Base-by-base conservation (phyloP, 35 echinoderm and acorn worm genomes). In the Lytechinus variegatus region DNA sequence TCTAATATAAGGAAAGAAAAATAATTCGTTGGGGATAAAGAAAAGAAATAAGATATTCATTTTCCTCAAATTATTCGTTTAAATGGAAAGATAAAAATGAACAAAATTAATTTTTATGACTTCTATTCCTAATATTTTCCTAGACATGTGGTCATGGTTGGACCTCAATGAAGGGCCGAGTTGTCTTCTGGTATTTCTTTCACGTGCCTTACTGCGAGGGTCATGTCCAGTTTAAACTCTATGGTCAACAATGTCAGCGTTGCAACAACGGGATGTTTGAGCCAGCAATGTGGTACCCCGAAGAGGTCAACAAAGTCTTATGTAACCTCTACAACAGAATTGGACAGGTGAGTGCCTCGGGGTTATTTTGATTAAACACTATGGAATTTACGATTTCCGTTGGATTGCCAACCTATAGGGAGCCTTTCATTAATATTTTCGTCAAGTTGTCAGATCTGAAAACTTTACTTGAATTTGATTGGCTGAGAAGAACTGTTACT, bases 121-220 rank as follows among this genome's bases (percentile, higher is more conserved):
- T 79, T 79, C 3, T 79, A 79, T 90, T 33, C 87, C 33, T 44
- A 2, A 44, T 44, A 14, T 90, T 27, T 54, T 87, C 86, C 53
- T 72, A 99, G 98, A 96, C 94, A 3, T 99, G 98, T 89, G 98
- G 98, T 29, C 98, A 99, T 79, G 98, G 97, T 21, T 99, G 98
- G 98, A 99, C 98, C 1, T 99, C 98, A 0, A 99, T 99, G 98
- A 99, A 99, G 91, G 98, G 98, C 24, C 96, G 98, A 6, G 97
- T 99, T 0, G 97, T 99, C 28, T 99, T 99, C 66, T 99, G 98
- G 98, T 99, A 96, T 96, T 96, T 97, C 55, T 87, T 97, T 33
- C 95, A 97, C 28, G 72, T 90, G 2, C 95, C 97, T 13, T 96
- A 95, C 86, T 95, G 96, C 12, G 98, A 99, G 72, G 98, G 98